These are phyloP conservation scores for Tachina fera DNA, from an alignment of 2,888 invertebrate species.

Conservation along the genomic window DNA sequence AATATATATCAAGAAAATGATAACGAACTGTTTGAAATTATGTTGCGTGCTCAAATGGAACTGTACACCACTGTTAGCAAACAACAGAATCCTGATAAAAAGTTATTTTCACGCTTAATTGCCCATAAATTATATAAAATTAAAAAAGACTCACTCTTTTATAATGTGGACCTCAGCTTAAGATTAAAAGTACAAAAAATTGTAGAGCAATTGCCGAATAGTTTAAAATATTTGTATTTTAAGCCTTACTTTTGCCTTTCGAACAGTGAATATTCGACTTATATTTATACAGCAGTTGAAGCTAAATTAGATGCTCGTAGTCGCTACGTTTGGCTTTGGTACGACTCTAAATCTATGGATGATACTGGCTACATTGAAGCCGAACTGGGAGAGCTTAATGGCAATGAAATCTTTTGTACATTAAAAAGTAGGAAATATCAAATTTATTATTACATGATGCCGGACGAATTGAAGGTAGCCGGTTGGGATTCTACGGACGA, in stretches of 20 bases:
- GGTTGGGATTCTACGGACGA: constrained; percentile 24
- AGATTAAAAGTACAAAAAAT: not conserved
- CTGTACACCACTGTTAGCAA: not conserved
- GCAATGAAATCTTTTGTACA: not conserved
- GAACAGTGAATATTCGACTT: constrained; percentile 17
- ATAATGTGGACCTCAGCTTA: not conserved
- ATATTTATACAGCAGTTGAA: constrained; percentile 38
- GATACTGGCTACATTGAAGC: constrained; percentile 27
- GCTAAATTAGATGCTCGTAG: constrained; percentile 15
- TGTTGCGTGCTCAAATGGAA: constrained; percentile 36
- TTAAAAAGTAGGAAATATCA: constrained; percentile 39
- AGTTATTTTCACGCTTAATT: not conserved
- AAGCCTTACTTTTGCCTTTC: not conserved
- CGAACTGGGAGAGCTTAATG: not conserved
- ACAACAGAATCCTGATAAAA: constrained; percentile 12
- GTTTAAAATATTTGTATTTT: not conserved
- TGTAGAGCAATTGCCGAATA: not conserved
- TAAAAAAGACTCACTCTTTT: too few species aligned
- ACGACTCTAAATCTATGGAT: constrained; percentile 35
- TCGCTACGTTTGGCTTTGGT: constrained; percentile 48
- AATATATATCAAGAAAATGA: constrained; percentile 28
- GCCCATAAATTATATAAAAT: not conserved
- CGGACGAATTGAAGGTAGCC: constrained; percentile 10
- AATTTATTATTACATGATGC: constrained; percentile 49
- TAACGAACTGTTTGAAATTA: constrained; percentile 14